phyloP scores from a whole-genome alignment of 2,797 vertebrate genomes.

The Microcaecilia unicolor region DNA sequence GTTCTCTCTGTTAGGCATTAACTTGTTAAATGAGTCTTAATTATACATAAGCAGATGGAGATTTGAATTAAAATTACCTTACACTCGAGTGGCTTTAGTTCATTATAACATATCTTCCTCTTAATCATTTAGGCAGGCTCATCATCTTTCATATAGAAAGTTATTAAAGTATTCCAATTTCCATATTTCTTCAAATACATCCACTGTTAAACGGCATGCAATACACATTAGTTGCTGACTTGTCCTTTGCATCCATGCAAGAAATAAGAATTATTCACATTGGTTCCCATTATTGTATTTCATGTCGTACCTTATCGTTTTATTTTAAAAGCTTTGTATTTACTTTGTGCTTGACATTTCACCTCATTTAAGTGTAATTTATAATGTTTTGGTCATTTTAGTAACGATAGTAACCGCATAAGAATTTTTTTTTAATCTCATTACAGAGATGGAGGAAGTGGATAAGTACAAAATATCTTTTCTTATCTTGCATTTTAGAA shows the following conservation, averaged over 20 bases:
- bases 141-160: slow-evolving; percentile 69
- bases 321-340: slow-evolving; percentile 49
- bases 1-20: slow-evolving; percentile 65
- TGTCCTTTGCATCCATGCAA: slow-evolving; percentile 37
- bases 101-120: slow-evolving; percentile 80
- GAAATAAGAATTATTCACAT: slow-evolving; percentile 59
- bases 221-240: slow-evolving; percentile 58
- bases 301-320: slow-evolving; percentile 46
- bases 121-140: slow-evolving; percentile 79
- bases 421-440: background rate
- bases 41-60: slow-evolving; percentile 79
- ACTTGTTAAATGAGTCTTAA: slow-evolving; percentile 82
- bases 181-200: slow-evolving; percentile 70
- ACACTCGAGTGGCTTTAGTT: slow-evolving; percentile 80
- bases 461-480: too few relatives aligned
- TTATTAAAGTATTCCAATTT: slow-evolving; percentile 66
- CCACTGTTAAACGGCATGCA: slow-evolving; percentile 60
- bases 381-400: slow-evolving; percentile 18
- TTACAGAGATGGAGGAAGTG: background rate
- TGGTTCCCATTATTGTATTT: slow-evolving; percentile 46
- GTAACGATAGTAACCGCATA: background rate
- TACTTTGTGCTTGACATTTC: slow-evolving; percentile 36
- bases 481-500: too few relatives aligned
- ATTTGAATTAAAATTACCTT: slow-evolving; percentile 92
- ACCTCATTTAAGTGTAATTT: slow-evolving; percentile 32